Evolutionary conservation across 2,113 vertebrate species (phyloP).

Genomic region (Pao palembangensis): DNA sequence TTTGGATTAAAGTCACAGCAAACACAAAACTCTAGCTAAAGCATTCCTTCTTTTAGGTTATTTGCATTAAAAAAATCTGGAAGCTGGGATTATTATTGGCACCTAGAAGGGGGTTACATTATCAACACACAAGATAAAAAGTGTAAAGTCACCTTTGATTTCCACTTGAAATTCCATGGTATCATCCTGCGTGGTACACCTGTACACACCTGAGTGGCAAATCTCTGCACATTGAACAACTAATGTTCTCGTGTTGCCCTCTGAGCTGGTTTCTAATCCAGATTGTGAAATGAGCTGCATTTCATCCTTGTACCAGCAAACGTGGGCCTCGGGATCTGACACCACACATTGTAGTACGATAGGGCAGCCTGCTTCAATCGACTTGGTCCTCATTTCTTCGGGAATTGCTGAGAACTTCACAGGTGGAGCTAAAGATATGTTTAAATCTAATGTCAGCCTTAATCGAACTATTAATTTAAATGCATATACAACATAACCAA

Average conservation of each 20-base stretch:
- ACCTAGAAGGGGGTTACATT: slow-evolving; percentile 57
- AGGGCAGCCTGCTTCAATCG: slow-evolving; percentile 64
- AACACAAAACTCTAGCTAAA: slow-evolving; percentile 27
- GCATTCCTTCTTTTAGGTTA: slow-evolving; percentile 36
- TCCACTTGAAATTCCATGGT: slow-evolving; percentile 76
- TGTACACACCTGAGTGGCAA: slow-evolving; percentile 75
- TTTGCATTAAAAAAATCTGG: slow-evolving; percentile 37
- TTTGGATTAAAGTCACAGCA: slow-evolving; percentile 34
- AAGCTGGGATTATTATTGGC: slow-evolving; percentile 67
- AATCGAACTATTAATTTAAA: slow-evolving; percentile 33
- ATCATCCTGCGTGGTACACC: slow-evolving; percentile 75
- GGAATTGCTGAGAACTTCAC: slow-evolving; percentile 75
- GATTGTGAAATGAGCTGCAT: slow-evolving; percentile 58
- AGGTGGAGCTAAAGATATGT: slow-evolving; percentile 77
- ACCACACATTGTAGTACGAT: slow-evolving; percentile 73
- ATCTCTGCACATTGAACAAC: slow-evolving; percentile 67
- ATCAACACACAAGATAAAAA: slow-evolving; percentile 56
- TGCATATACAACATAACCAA: slow-evolving; percentile 10
- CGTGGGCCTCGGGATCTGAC: slow-evolving; percentile 67
- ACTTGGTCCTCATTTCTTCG: slow-evolving; percentile 69
- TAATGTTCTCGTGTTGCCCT: slow-evolving; percentile 69
- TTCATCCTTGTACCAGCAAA: slow-evolving; percentile 76
- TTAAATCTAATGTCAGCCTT: slow-evolving; percentile 56
- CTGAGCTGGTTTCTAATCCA: slow-evolving; percentile 67
- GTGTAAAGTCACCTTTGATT: slow-evolving; percentile 76